Evolutionary conservation across 2,113 vertebrate species (phyloP).

Genomic region (Romanogobio albipinnatus): DNA sequence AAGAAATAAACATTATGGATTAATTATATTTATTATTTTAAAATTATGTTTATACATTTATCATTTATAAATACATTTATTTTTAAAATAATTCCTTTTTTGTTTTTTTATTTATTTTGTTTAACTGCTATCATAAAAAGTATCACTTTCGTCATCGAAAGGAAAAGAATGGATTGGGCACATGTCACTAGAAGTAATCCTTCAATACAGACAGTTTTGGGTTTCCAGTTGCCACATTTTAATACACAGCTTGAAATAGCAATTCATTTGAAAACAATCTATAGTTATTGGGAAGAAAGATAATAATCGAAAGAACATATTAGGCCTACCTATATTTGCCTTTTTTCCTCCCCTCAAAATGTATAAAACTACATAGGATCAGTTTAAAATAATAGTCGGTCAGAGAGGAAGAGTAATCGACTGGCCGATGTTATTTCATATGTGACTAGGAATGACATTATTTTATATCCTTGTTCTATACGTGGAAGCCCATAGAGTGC

Average conservation of each 20-base stretch:
- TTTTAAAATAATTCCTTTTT: too few relatives aligned
- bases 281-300: neutral
- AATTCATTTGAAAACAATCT: neutral
- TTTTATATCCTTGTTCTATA: slow-evolving; percentile 22
- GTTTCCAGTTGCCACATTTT: neutral
- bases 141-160: neutral
- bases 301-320: neutral
- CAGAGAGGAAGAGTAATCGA: slow-evolving; percentile 2
- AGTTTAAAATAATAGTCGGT: neutral
- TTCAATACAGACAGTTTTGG: neutral
- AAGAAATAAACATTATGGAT: neutral
- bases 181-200: neutral
- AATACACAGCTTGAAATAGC: neutral
- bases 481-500: slow-evolving; percentile 19
- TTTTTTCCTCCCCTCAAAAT: neutral
- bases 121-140: neutral
- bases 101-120: neutral
- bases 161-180: neutral
- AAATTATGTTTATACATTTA: neutral
- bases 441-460: neutral
- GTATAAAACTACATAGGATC: neutral
- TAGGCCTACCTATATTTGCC: neutral
- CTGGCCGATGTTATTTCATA: slow-evolving; percentile 20
- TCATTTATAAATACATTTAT: too few relatives aligned
- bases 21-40: neutral